These are phyloP conservation scores for Triplophysa siluroides DNA, from an alignment of 2,113 vertebrate species.

Conservation along the genomic window DNA sequence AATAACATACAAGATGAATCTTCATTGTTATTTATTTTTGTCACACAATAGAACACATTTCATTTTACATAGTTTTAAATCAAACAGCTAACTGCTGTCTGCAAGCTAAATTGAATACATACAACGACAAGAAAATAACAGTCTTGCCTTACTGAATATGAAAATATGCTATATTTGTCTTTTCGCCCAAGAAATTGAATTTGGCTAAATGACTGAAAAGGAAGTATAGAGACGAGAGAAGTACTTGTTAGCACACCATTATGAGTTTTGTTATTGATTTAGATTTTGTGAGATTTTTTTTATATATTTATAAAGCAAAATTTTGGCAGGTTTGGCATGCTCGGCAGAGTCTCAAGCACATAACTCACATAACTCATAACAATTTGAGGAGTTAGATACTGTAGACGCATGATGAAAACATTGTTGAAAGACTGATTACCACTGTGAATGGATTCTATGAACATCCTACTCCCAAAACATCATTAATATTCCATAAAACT, in stretches of 20 bases:
- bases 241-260: neutral
- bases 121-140: no score
- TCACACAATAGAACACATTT: no score
- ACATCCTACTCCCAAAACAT: conserved; percentile 4
- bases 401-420: neutral
- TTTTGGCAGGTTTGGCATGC: neutral
- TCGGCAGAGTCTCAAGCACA: neutral
- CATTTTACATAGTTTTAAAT: no score
- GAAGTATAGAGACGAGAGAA: conserved; percentile 46
- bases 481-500: neutral
- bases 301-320: neutral
- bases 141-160: no score
- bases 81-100: no score
- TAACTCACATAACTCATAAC: neutral
- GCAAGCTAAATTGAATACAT: no score
- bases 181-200: neutral
- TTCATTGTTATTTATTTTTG: no score
- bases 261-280: neutral
- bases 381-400: neutral
- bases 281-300: neutral
- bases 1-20: no score
- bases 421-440: conserved; percentile 13
- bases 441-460: conserved; percentile 12
- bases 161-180: no score
- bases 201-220: neutral